Evolutionary conservation across 2,113 vertebrate species (phyloP), one percentile per base, ranked within the genome.

Genomic region (Salvelinus namaycush): DNA sequence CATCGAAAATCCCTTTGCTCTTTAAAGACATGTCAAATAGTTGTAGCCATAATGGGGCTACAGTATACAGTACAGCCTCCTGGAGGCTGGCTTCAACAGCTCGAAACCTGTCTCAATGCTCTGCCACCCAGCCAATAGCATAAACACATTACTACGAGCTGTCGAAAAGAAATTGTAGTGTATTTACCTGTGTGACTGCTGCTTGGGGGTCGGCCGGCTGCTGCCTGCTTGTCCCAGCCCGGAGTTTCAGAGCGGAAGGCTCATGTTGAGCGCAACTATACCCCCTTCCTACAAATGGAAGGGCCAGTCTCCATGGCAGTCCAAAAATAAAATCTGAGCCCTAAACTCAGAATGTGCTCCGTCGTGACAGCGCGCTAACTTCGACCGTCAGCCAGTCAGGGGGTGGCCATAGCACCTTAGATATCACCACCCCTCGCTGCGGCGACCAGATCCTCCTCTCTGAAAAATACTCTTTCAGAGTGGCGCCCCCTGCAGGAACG

Each of bases 311-410:
- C 92, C 88, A 93, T 93, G 89, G 75, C 59, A 68, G 86, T 90
- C 95, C 95, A 93, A 94, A 96, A 97, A 97, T 98, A 97, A 92
- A 91, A 73, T 76, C 75, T 73, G 84, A 90, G 84, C 81, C 82
- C 81, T 75, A 86, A 77, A 85, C 87, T 88, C 86, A 83, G 87
- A 87, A 90, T 85, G 87, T 69, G 84, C 68, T 76, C 54, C 84
- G 83, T 76, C 67, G 81, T 81, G 87, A 86, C 81, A 78, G 83
- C 75, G 81, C 59, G 60, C 71, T 54, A 16, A 54, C 51, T 72
- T 79, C 74, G 80, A 77, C 80, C 76, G 26, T 81, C 71, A 74
- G 72, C 74, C 14, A 83, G 76, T 76, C 77, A 79, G 82, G 71
- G 7, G 75, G 79, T 72, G 79, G 49, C 73, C 73, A 80, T 76